A percentile compares a stretch with the other conserved stretches of the same genome.
Evolutionary conservation across 2,888 invertebrate genomes (phyloP).

Genomic region (Orthosia gracilis): DNA sequence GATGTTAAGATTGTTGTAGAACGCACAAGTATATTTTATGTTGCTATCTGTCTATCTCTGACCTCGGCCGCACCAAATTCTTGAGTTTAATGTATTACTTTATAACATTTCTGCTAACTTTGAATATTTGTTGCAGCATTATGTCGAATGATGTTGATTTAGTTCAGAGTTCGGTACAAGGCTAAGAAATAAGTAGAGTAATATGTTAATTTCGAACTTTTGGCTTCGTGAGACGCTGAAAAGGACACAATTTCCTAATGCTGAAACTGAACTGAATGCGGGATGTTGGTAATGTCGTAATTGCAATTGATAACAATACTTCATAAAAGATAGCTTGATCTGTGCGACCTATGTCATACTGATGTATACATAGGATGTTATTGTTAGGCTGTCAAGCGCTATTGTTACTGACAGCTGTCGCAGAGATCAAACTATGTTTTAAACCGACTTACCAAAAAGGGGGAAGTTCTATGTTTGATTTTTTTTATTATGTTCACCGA

Average conservation of each 20-base stretch:
- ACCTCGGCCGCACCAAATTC: slow-evolving; percentile 63
- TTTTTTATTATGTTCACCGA: too few relatives aligned
- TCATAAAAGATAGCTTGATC: too few relatives aligned
- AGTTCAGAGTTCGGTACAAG: slow-evolving; percentile 20
- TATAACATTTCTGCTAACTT: slow-evolving; percentile 38
- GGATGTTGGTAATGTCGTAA: too few relatives aligned
- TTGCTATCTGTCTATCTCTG: slow-evolving; percentile 63
- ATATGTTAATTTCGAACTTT: slow-evolving; percentile 1
- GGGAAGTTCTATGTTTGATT: too few relatives aligned
- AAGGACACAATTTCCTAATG: neutral
- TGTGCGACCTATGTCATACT: too few relatives aligned
- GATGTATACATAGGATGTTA: too few relatives aligned
- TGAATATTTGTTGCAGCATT: slow-evolving; percentile 45
- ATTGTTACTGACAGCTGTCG: too few relatives aligned
- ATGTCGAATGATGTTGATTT: slow-evolving; percentile 52
- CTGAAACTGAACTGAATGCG: neutral
- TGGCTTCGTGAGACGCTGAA: neutral
- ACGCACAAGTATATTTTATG: slow-evolving; percentile 43
- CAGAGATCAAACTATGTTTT: too few relatives aligned
- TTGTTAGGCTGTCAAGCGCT: too few relatives aligned
- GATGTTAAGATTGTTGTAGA: slow-evolving; percentile 42
- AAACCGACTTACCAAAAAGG: too few relatives aligned
- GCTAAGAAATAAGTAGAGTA: slow-evolving; percentile 14
- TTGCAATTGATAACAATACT: too few relatives aligned
- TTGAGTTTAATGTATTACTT: slow-evolving; percentile 54